Evolutionary conservation across 2,113 vertebrate species (phyloP).

Genomic region (Takifugu flavidus): DNA sequence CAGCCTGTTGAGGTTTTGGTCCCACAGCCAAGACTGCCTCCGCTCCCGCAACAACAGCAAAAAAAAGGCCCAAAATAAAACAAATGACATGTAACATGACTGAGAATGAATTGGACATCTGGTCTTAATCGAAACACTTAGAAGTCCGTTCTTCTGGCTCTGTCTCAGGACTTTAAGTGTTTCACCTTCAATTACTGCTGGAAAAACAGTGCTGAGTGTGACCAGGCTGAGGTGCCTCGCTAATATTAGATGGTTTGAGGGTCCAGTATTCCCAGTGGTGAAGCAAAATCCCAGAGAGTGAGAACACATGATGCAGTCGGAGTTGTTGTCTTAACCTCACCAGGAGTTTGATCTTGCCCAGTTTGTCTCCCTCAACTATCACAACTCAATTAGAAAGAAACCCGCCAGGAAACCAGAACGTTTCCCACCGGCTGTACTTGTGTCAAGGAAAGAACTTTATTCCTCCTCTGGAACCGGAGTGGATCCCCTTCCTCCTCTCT

Average conservation of each 20-base stretch:
- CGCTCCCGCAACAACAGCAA: neutral
- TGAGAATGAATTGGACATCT: conserved; percentile 45
- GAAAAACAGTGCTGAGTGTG: conserved; percentile 26
- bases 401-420: too few relatives aligned
- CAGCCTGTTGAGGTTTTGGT: conserved; percentile 3
- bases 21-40: conserved; percentile 20
- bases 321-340: neutral
- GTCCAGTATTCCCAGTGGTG: conserved; percentile 21
- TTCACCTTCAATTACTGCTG: too few relatives aligned
- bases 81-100: conserved; percentile 11
- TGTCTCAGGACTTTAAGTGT: conserved; percentile 22
- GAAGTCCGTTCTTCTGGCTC: conserved; percentile 18
- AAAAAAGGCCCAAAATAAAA: neutral
- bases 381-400: too few relatives aligned
- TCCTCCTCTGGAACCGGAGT: conserved; percentile 34
- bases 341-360: too few relatives aligned
- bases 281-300: conserved; percentile 39
- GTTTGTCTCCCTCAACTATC: too few relatives aligned
- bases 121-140: conserved; percentile 55
- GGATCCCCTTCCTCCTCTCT: conserved; percentile 25
- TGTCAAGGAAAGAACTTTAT: conserved; percentile 44
- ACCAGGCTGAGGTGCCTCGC: neutral
- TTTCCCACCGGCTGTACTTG: too few relatives aligned
- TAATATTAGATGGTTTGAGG: neutral
- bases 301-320: conserved; percentile 34